These are phyloP conservation scores for Lasioglossum vierecki DNA, from an alignment of 2,888 invertebrate genomes.

Conservation along the genomic window DNA sequence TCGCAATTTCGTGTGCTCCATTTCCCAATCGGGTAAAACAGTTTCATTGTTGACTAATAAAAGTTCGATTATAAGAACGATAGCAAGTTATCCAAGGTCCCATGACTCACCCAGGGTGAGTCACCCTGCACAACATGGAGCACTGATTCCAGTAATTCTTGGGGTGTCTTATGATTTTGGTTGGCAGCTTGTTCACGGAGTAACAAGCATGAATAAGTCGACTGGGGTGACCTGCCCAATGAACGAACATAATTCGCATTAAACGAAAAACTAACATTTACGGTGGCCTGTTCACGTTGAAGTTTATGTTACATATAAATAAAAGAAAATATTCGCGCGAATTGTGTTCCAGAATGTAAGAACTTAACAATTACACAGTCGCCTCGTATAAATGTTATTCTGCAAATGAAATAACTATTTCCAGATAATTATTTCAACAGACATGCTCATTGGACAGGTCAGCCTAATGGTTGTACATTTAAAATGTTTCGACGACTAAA, in stretches of 20 bases:
- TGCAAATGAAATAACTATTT: too few relatives aligned
- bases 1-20: background rate
- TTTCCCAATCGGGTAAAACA: background rate
- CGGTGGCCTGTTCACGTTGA: too few relatives aligned
- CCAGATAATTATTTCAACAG: too few relatives aligned
- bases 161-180: background rate
- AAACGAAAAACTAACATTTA: background rate
- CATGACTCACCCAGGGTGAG: background rate
- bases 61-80: background rate
- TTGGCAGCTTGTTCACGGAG: background rate
- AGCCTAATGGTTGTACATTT: background rate
- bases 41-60: background rate
- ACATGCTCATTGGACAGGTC: too few relatives aligned
- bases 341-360: too few relatives aligned
- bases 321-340: too few relatives aligned
- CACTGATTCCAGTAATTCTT: background rate
- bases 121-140: background rate
- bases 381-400: too few relatives aligned
- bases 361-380: too few relatives aligned
- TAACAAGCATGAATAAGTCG: background rate
- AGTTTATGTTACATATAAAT: too few relatives aligned
- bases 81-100: background rate
- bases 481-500: background rate
- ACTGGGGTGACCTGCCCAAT: background rate
- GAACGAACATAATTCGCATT: background rate